Conservation (phyloP, 2,113 vertebrate species). For the Bujurquina vittata region DNA sequence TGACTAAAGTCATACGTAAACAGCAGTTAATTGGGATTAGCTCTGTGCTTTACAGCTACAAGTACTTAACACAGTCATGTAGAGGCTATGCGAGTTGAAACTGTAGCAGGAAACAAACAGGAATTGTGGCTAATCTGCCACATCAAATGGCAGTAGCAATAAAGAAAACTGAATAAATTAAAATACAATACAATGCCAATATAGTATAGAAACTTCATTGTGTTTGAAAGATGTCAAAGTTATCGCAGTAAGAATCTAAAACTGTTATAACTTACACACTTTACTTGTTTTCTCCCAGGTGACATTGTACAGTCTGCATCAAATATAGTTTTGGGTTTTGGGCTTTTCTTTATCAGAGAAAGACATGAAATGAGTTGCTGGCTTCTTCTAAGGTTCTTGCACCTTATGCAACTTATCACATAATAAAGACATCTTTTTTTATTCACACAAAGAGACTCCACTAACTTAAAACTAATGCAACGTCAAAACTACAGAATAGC, state of each 20-base stretch:
- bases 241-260: background rate
- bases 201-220: background rate
- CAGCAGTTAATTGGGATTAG: slow-evolving; percentile 57
- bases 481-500: background rate
- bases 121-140: slow-evolving; percentile 35
- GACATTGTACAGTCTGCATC: background rate
- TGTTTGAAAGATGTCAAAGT: background rate
- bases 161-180: background rate
- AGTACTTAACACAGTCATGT: slow-evolving; percentile 51
- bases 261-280: background rate
- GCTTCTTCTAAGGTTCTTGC: background rate
- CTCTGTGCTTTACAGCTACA: slow-evolving; percentile 26
- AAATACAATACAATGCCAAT: background rate
- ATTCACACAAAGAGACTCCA: background rate
- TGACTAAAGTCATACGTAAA: slow-evolving; percentile 45
- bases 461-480: background rate
- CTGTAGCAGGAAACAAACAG: slow-evolving; percentile 51
- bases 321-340: background rate
- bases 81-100: slow-evolving; percentile 14
- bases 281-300: background rate
- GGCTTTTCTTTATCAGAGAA: background rate
- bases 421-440: background rate
- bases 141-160: background rate
- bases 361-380: background rate
- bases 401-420: background rate